These are phyloP conservation scores for Echinops telfairi DNA, from an alignment of 2,113 vertebrate genomes.

Conservation along the genomic window DNA sequence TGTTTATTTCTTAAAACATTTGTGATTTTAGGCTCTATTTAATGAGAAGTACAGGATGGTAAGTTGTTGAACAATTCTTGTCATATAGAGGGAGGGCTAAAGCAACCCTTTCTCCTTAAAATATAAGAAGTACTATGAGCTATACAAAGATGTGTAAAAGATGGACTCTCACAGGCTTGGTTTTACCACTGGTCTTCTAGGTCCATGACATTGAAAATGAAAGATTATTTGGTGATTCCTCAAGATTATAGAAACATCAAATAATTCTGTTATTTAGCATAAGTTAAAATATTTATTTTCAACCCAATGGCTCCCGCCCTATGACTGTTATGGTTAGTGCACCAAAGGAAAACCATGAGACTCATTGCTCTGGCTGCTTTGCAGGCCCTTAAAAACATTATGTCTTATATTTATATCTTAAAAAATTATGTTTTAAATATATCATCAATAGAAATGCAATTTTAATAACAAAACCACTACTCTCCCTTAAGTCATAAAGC, in stretches of 20 bases:
- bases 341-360: not conserved
- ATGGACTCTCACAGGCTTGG: too few relatives aligned
- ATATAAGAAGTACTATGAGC: not conserved
- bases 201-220: not conserved
- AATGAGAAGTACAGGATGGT: not conserved
- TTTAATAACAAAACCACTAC: not conserved
- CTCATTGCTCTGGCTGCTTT: not conserved
- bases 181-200: not conserved
- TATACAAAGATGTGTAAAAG: not conserved
- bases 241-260: not conserved
- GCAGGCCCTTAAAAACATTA: not conserved
- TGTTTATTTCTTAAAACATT: not conserved
- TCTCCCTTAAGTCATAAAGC: not conserved
- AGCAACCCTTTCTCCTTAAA: not conserved
- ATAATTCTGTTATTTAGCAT: not conserved
- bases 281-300: not conserved
- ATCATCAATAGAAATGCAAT: too few relatives aligned
- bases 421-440: too few relatives aligned
- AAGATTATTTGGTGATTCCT: not conserved
- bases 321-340: not conserved
- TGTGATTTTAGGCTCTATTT: constrained; percentile 6
- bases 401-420: too few relatives aligned
- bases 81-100: not conserved
- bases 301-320: not conserved
- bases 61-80: not conserved